Percentiles rank a stretch among this genome's conserved stretches.
Conservation (phyloP, 1,140 invertebrate species). For the Homalodisca vitripennis region DNA sequence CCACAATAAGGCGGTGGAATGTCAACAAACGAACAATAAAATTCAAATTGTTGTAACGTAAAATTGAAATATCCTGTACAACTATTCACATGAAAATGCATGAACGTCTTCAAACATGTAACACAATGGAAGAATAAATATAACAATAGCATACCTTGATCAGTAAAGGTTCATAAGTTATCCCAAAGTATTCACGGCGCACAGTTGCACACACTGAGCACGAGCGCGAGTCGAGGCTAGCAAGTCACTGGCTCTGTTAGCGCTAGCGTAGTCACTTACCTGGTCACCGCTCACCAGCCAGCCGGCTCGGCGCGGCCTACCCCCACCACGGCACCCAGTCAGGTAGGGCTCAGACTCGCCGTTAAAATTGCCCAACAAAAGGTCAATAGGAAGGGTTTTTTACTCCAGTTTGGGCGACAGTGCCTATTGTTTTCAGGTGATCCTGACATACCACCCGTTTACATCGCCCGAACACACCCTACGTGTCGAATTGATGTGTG, state of each 20-base stretch:
- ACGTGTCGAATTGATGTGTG: too few species aligned
- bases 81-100: too few species aligned
- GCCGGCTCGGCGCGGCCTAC: background rate
- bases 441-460: too few species aligned
- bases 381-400: constrained; percentile 21
- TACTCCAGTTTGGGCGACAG: constrained; percentile 19
- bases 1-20: too few species aligned
- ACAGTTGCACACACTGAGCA: background rate
- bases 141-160: background rate
- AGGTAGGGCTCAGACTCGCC: background rate
- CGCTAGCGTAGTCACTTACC: background rate
- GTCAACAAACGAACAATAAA: too few species aligned
- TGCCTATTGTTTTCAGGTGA: constrained; percentile 17
- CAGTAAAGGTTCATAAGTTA: background rate
- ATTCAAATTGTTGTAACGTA: too few species aligned
- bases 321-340: background rate
- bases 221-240: background rate
- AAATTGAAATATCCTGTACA: too few species aligned
- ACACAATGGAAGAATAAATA: too few species aligned
- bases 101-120: too few species aligned
- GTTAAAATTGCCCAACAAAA: constrained; percentile 27
- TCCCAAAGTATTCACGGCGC: background rate
- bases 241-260: background rate
- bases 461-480: too few species aligned
- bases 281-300: background rate